Evolutionary conservation across 2,888 invertebrate species (phyloP).

Genomic region (Panorpa germanica): DNA sequence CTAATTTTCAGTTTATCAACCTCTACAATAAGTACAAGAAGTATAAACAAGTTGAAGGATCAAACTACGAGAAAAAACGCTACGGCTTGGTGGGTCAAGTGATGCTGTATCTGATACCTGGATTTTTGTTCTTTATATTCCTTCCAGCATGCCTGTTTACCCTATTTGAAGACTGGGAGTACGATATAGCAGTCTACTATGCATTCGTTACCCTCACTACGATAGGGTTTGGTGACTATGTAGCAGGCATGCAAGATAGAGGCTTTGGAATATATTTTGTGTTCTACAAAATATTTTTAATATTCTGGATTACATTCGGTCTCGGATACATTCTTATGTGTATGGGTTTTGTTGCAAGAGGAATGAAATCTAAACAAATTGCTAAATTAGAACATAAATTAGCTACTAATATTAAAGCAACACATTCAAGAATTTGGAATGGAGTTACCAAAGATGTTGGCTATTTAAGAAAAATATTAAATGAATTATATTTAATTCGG

Average conservation of each 20-base stretch:
- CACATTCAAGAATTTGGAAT: conserved; percentile 58
- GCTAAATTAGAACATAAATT: conserved; percentile 57
- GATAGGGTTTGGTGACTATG: conserved; percentile 85
- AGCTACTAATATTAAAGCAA: conserved; percentile 54
- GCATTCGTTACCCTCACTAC: conserved; percentile 75
- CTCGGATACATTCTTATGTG: conserved; percentile 83
- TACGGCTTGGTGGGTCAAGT: conserved; percentile 63
- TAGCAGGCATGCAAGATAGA: conserved; percentile 32
- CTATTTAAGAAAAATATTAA: conserved; percentile 51
- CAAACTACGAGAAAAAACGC: conserved; percentile 43
- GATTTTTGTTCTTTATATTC: conserved; percentile 71
- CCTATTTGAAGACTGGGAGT: conserved; percentile 72
- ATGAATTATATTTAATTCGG: conserved; percentile 65
- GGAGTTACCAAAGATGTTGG: conserved; percentile 58
- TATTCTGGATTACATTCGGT: conserved; percentile 82
- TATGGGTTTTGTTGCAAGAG: conserved; percentile 57
- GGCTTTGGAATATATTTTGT: conserved; percentile 38
- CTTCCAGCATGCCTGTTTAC: conserved; percentile 71
- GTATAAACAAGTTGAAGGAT: conserved; percentile 35
- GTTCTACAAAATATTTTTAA: conserved; percentile 61
- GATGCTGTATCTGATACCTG: conserved; percentile 70
- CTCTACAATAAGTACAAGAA: conserved; percentile 68
- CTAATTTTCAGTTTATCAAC: conserved; percentile 42
- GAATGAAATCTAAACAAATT: conserved; percentile 46
- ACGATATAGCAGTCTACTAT: conserved; percentile 68